Percentiles rank a stretch among this genome's conserved stretches.
These are phyloP conservation scores for Phoxinus phoxinus DNA, from an alignment of 2,113 vertebrate genomes.

Conservation along the genomic window DNA sequence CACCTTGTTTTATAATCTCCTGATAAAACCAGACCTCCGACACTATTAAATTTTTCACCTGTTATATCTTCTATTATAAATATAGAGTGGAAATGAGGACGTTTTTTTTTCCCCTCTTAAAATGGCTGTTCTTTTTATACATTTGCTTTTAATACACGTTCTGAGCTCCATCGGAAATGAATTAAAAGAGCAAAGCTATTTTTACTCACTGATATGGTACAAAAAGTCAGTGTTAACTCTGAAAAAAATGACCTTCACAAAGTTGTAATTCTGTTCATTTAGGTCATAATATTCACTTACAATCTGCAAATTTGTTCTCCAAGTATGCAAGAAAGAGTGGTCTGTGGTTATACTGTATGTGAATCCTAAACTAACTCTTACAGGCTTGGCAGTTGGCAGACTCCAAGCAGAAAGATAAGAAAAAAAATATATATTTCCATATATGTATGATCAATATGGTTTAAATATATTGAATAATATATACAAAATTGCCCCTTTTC, in stretches of 20 bases:
- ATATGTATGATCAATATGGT: no score
- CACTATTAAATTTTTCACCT: conserved; percentile 48
- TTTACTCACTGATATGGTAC: conserved; percentile 43
- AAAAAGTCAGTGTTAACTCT: conserved; percentile 42
- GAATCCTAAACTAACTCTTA: not conserved
- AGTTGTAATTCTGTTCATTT: conserved; percentile 32
- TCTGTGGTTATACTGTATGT: not conserved
- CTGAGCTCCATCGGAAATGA: conserved; percentile 54
- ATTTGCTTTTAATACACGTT: conserved; percentile 43
- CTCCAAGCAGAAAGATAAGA: not conserved
- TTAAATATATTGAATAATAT: no score
- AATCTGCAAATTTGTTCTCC: not conserved
- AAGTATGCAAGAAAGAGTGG: conserved; percentile 6
- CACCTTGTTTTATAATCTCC: conserved; percentile 44
- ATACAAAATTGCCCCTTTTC: not conserved
- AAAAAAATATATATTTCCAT: no score
- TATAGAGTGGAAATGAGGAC: conserved; percentile 59
- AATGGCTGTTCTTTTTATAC: conserved; percentile 57
- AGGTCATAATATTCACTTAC: not conserved
- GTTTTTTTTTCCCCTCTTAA: conserved; percentile 46
- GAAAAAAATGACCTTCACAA: conserved; percentile 16
- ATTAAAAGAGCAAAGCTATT: conserved; percentile 59
- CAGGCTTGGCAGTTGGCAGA: no score
- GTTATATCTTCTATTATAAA: conserved; percentile 51
- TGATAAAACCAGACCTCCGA: conserved; percentile 45